Evolutionary conservation across 2,113 vertebrate genomes (phyloP).

Genomic region (Amazona guildingii): DNA sequence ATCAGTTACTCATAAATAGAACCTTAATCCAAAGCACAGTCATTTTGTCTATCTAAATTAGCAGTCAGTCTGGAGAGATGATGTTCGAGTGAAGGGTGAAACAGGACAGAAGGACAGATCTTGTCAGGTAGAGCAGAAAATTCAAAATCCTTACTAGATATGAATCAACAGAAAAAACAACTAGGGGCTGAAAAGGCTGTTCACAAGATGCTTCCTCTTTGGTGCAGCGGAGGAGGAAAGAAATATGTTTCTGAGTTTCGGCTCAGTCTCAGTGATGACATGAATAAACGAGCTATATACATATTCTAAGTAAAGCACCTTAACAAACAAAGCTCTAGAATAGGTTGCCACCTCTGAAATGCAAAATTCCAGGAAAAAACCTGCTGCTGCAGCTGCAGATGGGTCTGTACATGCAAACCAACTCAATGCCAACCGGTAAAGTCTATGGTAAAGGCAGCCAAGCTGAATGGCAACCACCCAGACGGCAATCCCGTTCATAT

Average conservation of each 20-base stretch:
- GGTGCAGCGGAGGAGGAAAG: neutral
- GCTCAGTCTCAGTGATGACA: neutral
- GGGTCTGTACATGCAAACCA: neutral
- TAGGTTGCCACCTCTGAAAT: neutral
- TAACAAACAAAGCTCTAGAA: neutral
- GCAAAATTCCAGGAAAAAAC: neutral
- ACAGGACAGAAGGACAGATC: neutral
- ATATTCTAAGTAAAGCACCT: neutral
- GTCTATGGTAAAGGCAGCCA: neutral
- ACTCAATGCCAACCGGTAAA: conserved; percentile 6
- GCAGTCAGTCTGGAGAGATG: neutral
- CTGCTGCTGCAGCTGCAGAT: neutral
- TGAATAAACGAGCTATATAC: neutral
- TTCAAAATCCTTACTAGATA: neutral
- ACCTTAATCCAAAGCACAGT: neutral
- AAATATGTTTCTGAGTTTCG: neutral
- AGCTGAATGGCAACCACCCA: neutral
- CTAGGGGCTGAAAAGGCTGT: neutral
- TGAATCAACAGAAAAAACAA: neutral
- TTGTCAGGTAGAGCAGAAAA: neutral
- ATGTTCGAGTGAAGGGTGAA: neutral
- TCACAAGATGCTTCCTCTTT: neutral
- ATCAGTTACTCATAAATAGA: neutral
- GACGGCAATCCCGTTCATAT: neutral
- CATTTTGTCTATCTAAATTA: neutral